Percentiles rank a stretch among this genome's conserved stretches.
Evolutionary conservation across 2,888 invertebrate genomes (phyloP).

Genomic region (Alcis repandata): DNA sequence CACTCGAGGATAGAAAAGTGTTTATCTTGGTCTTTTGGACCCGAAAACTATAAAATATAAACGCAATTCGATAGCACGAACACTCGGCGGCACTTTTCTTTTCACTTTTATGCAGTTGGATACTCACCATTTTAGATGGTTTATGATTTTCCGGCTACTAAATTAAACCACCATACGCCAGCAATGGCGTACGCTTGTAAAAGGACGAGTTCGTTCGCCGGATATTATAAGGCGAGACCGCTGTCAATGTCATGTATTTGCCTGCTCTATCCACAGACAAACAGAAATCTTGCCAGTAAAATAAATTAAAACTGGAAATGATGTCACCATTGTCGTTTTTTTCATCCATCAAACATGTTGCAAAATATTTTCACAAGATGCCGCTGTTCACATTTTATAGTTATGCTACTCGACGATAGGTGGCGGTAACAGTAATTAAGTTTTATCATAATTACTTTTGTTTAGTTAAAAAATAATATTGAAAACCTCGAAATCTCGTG

Average conservation of each 20-base stretch:
- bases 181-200: slow-evolving; percentile 95
- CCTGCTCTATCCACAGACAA: slow-evolving; percentile 65
- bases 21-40: slow-evolving; percentile 53
- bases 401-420: slow-evolving; percentile 48
- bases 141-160: slow-evolving; percentile 91
- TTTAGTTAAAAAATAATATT: no score
- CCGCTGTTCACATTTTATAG: not conserved
- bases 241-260: slow-evolving; percentile 29
- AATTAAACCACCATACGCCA: slow-evolving; percentile 93
- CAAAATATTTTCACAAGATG: slow-evolving; percentile 16
- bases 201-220: slow-evolving; percentile 86
- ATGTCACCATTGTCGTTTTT: not conserved
- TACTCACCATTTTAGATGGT: slow-evolving; percentile 94
- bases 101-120: slow-evolving; percentile 64
- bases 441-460: no score
- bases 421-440: slow-evolving; percentile 39
- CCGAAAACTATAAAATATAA: slow-evolving; percentile 69
- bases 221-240: slow-evolving; percentile 61
- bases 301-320: slow-evolving; percentile 10
- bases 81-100: slow-evolving; percentile 64
- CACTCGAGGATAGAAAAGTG: slow-evolving; percentile 59
- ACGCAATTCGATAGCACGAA: slow-evolving; percentile 59
- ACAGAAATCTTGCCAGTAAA: slow-evolving; percentile 52
- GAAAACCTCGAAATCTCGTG: no score
- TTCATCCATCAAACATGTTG: not conserved